These are phyloP conservation scores for Mus pahari DNA, from an alignment of 2,113 vertebrate species.

Conservation along the genomic window DNA sequence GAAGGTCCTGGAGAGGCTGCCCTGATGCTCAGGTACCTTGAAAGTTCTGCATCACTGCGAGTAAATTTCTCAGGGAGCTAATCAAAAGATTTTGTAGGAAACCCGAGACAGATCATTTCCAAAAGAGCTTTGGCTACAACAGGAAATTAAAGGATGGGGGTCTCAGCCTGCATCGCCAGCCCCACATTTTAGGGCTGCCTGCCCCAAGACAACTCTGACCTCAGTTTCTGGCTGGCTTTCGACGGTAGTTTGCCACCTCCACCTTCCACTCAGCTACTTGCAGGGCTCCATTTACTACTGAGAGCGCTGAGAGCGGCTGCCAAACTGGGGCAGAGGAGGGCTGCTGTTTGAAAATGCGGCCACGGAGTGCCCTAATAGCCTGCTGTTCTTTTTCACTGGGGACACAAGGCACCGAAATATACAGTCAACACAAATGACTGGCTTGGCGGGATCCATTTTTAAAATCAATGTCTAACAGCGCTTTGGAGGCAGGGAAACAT, in stretches of 20 bases:
- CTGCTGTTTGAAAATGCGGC: neutral
- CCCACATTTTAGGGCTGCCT: slow-evolving; percentile 7
- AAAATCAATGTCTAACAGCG: neutral
- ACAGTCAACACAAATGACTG: neutral
- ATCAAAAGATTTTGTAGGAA: slow-evolving; percentile 57
- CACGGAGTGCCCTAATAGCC: neutral
- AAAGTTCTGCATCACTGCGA: neutral
- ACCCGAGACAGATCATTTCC: slow-evolving; percentile 4
- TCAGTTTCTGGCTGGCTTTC: neutral
- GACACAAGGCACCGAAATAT: neutral
- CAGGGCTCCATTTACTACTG: slow-evolving; percentile 7
- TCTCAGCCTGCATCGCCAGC: neutral
- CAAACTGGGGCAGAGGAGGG: neutral
- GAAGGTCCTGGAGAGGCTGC: slow-evolving; percentile 20
- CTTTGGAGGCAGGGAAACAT: neutral
- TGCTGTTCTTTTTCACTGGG: neutral
- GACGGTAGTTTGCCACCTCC: slow-evolving; percentile 33
- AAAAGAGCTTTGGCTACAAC: neutral
- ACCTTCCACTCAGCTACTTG: neutral
- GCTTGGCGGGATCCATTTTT: neutral
- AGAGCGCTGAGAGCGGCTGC: neutral
- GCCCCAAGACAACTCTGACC: slow-evolving; percentile 29
- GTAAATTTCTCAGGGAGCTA: neutral
- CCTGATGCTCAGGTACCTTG: neutral
- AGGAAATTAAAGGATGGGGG: slow-evolving; percentile 65